These are phyloP conservation scores for Phrynocephalus vlangalii DNA, from an alignment of 2,797 vertebrate species.

Conservation along the genomic window DNA sequence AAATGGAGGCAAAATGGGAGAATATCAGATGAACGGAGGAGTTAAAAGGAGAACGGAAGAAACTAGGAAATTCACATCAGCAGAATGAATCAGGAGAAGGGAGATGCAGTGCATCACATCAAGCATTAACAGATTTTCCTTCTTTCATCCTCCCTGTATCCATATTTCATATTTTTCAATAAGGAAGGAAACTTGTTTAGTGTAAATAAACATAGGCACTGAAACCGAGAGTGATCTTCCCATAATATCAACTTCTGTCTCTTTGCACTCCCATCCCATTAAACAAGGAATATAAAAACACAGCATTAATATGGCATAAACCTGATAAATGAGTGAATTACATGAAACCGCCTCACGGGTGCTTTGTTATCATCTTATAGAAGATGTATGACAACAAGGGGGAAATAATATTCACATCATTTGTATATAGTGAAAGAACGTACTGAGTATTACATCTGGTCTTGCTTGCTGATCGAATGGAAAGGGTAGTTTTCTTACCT, in stretches of 20 bases:
- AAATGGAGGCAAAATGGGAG: constrained; percentile 7
- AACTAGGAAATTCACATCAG: constrained; percentile 1
- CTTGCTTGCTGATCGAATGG: background rate
- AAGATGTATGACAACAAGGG: background rate
- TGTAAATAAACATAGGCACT: background rate
- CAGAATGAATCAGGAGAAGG: background rate
- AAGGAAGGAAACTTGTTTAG: background rate
- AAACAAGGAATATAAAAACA: background rate
- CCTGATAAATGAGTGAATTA: constrained; percentile 2
- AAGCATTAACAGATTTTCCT: background rate
- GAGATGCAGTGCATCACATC: background rate
- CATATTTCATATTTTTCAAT: constrained; percentile 15
- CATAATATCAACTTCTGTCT: background rate
- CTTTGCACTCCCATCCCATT: fast-evolving
- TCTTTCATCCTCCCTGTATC: background rate
- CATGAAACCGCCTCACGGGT: background rate
- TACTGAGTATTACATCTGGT: background rate
- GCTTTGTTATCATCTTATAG: background rate
- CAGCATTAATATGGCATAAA: background rate
- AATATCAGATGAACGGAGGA: background rate
- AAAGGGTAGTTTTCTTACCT: background rate
- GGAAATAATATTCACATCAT: background rate
- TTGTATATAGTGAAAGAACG: background rate
- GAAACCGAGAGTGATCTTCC: background rate
- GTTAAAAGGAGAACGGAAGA: constrained; percentile 9